These are phyloP conservation scores for Notarius quadriscutis DNA, from an alignment of 2,113 vertebrate genomes.

Conservation along the genomic window DNA sequence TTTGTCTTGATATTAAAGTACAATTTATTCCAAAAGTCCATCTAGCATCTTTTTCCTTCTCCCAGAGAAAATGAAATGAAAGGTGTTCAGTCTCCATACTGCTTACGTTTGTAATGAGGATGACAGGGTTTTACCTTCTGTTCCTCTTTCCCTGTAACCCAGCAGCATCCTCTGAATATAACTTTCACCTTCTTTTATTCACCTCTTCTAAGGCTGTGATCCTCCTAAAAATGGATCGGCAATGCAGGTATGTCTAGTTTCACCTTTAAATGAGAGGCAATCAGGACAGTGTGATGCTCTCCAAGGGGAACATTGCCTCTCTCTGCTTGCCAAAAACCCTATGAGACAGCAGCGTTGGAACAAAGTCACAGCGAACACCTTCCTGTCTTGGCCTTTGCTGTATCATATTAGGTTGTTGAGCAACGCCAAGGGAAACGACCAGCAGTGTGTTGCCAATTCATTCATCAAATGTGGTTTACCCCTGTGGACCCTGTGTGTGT, in stretches of 20 bases:
- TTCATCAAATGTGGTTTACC: constrained; percentile 67
- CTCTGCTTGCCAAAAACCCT: constrained; percentile 35
- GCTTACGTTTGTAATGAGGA: background rate
- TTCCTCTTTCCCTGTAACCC: background rate
- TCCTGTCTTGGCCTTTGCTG: constrained; percentile 54
- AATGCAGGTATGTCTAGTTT: constrained; percentile 39
- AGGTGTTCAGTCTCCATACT: background rate
- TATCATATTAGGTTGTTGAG: constrained; percentile 70
- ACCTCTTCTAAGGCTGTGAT: constrained; percentile 33
- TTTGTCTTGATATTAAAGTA: constrained; percentile 2
- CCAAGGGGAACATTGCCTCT: constrained; percentile 56
- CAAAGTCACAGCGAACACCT: constrained; percentile 67
- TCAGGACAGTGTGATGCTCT: constrained; percentile 42
- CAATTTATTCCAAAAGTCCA: background rate
- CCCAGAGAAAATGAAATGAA: background rate
- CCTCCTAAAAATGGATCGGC: constrained; percentile 38
- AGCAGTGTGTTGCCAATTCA: constrained; percentile 66
- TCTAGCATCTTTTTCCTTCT: background rate
- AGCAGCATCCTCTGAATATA: constrained; percentile 17
- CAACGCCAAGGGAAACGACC: constrained; percentile 65
- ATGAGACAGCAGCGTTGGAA: constrained; percentile 46
- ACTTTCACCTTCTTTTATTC: constrained; percentile 37
- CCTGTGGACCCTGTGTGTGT: constrained; percentile 40
- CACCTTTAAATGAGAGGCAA: constrained; percentile 38
- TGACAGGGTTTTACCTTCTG: background rate